Conservation (phyloP, 2,113 vertebrate species). For the Puntigrus tetrazona region DNA sequence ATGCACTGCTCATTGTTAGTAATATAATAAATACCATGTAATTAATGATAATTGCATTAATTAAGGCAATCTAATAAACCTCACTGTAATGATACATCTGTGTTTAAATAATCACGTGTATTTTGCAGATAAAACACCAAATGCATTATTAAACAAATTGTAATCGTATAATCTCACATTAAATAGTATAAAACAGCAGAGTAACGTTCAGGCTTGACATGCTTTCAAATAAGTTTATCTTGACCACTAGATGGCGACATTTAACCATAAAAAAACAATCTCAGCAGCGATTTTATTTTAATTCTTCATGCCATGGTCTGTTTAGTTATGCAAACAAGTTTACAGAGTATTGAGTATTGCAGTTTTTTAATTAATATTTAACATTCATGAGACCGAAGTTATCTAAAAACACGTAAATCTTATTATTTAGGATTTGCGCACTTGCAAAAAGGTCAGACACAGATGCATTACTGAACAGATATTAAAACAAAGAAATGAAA, state of each 20-base stretch:
- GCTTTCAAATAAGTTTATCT: not conserved
- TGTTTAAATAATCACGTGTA: not conserved
- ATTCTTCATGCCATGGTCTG: not conserved
- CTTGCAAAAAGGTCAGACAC: not conserved
- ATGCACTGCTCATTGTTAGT: no score
- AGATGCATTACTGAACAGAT: not conserved
- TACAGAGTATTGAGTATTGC: not conserved
- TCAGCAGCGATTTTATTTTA: not conserved
- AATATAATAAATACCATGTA: no score
- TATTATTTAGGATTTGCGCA: not conserved
- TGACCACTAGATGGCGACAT: constrained; percentile 58
- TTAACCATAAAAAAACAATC: not conserved
- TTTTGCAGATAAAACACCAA: not conserved
- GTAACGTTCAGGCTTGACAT: not conserved
- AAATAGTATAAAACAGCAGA: not conserved
- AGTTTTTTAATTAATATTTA: not conserved
- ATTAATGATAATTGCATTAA: no score
- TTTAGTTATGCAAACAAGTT: not conserved
- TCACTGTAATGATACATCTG: no score
- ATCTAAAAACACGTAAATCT: not conserved
- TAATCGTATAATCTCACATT: not conserved
- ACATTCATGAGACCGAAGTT: no score
- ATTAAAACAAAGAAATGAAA: not conserved
- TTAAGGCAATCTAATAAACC: no score
- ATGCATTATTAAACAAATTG: no score